Percentiles rank a stretch among this genome's conserved stretches.
Conservation (phyloP, 2,888 invertebrate species). For the Tinea semifulvella region DNA sequence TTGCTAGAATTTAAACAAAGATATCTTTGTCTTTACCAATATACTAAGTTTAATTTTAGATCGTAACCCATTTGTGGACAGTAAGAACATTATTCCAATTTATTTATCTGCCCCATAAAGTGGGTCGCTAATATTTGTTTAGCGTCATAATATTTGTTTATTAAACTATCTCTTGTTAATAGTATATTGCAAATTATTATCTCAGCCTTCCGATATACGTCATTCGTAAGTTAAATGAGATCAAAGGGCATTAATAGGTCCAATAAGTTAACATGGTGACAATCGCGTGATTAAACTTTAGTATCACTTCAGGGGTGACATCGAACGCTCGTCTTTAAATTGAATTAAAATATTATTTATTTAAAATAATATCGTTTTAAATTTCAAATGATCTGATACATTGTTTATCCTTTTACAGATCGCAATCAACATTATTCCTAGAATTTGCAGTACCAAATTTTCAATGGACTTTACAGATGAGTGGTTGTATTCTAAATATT, state of each 20-base stretch:
- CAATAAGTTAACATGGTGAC: constrained; percentile 6
- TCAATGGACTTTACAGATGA: constrained; percentile 3
- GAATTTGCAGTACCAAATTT: constrained; percentile 1
- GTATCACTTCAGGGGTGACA: constrained; percentile 1
- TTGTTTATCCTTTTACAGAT: constrained; percentile 6
- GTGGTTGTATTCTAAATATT: constrained; percentile 9
- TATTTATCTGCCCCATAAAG: neutral
- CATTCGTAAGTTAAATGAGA: constrained; percentile 3
- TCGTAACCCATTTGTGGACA: neutral
- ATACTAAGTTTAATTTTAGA: neutral
- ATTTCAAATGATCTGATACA: neutral
- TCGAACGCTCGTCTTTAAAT: neutral
- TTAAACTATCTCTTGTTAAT: constrained; percentile 4
- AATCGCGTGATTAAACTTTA: constrained; percentile 10
- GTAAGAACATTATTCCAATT: constrained; percentile 4
- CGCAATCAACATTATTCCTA: constrained; percentile 3
- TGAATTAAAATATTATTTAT: no score
- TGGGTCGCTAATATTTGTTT: constrained; percentile 2
- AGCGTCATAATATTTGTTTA: neutral
- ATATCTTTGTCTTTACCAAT: neutral
- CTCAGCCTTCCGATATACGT: neutral
- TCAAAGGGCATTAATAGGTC: constrained; percentile 9
- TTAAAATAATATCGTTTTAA: neutral
- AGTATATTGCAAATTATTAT: constrained; percentile 4
- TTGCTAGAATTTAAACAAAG: no score